Conservation (phyloP, 92 coral and sea anemone species). For the Zoanthus solanderi region DNA sequence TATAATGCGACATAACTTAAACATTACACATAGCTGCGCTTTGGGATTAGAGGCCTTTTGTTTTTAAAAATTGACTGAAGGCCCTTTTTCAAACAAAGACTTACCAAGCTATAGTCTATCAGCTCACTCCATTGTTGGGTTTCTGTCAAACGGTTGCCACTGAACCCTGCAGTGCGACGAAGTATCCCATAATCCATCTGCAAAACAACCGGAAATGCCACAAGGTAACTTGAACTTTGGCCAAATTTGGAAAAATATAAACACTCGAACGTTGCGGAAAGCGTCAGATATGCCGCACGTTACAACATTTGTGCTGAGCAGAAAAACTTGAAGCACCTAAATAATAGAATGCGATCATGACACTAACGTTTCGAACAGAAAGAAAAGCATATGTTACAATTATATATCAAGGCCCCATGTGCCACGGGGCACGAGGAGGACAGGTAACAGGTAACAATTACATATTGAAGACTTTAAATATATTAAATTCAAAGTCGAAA, state of each 20-base stretch:
- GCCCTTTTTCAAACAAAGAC: conserved; percentile 28
- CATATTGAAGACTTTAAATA: no score
- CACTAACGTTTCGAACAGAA: no score
- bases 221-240: background rate
- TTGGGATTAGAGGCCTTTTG: conserved; percentile 23
- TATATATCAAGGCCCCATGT: no score
- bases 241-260: background rate
- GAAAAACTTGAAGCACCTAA: no score
- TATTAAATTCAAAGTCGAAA: no score
- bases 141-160: conserved; percentile 23
- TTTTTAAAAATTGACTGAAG: conserved; percentile 23
- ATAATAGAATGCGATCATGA: no score
- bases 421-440: no score
- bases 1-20: background rate
- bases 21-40: conserved; percentile 24
- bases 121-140: conserved; percentile 4
- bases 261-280: background rate
- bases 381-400: no score
- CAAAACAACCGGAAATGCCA: conserved; percentile 34
- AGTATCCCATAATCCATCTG: conserved; percentile 39
- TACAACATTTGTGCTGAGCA: background rate
- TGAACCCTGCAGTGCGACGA: conserved; percentile 8
- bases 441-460: no score
- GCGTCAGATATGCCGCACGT: background rate
- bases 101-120: background rate